phyloP scores from a whole-genome alignment of 2,797 vertebrate genomes.

The Alosa sapidissima region DNA sequence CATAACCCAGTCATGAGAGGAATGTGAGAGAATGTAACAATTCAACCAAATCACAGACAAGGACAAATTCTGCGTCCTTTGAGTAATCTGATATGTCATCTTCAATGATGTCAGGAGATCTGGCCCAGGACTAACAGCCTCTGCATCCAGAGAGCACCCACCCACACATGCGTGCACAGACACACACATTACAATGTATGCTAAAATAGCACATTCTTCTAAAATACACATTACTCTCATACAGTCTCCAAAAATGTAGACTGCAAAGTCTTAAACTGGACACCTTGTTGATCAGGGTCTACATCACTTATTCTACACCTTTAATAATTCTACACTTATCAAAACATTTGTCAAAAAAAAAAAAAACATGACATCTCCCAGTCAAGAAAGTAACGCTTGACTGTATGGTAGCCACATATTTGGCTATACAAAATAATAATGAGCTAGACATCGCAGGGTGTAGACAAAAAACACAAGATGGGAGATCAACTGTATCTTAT shows the following conservation, averaged over 20 bases:
- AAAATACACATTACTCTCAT: background rate
- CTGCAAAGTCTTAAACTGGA: background rate
- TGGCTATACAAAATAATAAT: background rate
- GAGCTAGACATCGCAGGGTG: background rate
- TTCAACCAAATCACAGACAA: slow-evolving; percentile 75
- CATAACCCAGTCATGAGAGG: background rate
- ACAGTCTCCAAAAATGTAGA: background rate
- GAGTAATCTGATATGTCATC: slow-evolving; percentile 85
- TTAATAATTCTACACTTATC: background rate
- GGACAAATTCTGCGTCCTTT: slow-evolving; percentile 85
- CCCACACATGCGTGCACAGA: slow-evolving; percentile 34
- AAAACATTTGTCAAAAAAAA: background rate
- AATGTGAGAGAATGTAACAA: slow-evolving; percentile 56
- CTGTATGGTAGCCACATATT: background rate
- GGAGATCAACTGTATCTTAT: background rate
- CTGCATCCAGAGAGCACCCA: slow-evolving; percentile 41
- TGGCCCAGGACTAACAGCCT: slow-evolving; percentile 56
- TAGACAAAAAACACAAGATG: background rate
- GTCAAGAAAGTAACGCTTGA: background rate
- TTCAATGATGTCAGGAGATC: slow-evolving; percentile 77
- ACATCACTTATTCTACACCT: background rate
- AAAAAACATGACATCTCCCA: background rate
- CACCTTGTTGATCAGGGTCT: background rate
- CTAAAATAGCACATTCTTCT: slow-evolving; percentile 7
- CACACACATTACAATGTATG: background rate